Percentiles rank a stretch among this genome's conserved stretches.
phyloP scores from a whole-genome alignment of 2,797 vertebrate genomes.

The Lophotriccus pileatus region DNA sequence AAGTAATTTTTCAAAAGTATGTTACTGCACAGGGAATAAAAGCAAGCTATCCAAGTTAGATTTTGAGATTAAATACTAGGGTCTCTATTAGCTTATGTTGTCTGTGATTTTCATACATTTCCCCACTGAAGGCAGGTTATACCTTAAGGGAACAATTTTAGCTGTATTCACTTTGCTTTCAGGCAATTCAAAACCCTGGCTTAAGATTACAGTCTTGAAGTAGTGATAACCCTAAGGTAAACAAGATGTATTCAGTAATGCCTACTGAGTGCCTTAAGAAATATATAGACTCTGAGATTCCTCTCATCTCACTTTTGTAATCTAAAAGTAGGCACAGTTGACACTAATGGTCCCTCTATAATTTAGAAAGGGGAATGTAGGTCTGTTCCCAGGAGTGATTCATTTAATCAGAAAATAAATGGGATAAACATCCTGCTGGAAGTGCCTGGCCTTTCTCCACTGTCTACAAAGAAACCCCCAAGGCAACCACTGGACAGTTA shows the following conservation, averaged over 20 bases:
- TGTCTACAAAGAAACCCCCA: neutral
- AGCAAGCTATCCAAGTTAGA: neutral
- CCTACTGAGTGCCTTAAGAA: neutral
- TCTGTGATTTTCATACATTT: neutral
- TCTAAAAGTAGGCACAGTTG: neutral
- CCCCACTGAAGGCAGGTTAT: neutral
- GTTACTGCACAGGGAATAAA: neutral
- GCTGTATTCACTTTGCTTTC: neutral
- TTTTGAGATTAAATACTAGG: neutral
- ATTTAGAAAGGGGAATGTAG: neutral
- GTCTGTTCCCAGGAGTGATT: neutral
- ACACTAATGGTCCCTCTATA: neutral
- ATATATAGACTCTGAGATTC: neutral
- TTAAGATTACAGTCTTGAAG: neutral
- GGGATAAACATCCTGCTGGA: neutral
- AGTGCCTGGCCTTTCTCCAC: neutral
- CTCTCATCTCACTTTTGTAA: neutral
- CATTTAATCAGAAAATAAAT: neutral
- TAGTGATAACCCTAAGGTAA: neutral
- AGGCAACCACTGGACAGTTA: neutral
- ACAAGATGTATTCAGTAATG: neutral
- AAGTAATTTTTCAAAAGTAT: neutral
- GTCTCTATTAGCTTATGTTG: neutral
- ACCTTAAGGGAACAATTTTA: neutral
- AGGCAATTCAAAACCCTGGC: neutral